Conservation (phyloP, 2,113 vertebrate genomes). For the Trematocara variabile region DNA sequence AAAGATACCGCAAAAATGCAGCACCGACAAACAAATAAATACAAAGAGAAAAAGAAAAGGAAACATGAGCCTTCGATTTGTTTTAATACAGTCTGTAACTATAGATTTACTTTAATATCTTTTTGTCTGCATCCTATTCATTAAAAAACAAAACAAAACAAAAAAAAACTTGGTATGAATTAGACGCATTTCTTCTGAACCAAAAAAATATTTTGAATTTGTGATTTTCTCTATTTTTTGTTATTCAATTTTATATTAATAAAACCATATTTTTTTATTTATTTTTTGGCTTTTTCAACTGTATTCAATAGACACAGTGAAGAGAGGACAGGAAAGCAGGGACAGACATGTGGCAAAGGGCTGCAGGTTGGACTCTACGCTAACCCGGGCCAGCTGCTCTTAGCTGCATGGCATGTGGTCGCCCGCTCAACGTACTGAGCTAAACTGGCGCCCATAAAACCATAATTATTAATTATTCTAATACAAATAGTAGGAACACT, state of each 20-base stretch:
- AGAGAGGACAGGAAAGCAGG: not conserved
- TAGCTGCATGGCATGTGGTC: not conserved
- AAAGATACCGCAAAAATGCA: fast-evolving
- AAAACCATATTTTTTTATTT: not conserved
- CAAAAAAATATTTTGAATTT: not conserved
- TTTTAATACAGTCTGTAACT: not conserved
- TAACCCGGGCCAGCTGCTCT: not conserved
- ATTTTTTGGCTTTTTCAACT: not conserved
- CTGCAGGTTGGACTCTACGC: fast-evolving
- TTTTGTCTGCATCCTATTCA: not conserved
- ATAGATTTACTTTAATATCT: not conserved
- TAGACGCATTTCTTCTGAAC: fast-evolving
- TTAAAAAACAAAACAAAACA: not conserved
- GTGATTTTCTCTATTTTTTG: not conserved
- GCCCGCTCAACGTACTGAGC: not conserved
- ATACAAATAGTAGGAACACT: not conserved
- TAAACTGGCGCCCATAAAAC: fast-evolving
- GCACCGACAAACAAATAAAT: not conserved
- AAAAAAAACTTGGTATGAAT: not conserved
- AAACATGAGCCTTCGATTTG: not conserved
- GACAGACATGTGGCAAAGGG: not conserved
- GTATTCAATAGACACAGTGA: not conserved
- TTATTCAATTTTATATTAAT: not conserved
- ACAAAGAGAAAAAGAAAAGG: not conserved
- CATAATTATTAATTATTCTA: not conserved